Evolutionary conservation across 1,140 invertebrate species (phyloP).

Genomic region (Hycleus phaleratus): DNA sequence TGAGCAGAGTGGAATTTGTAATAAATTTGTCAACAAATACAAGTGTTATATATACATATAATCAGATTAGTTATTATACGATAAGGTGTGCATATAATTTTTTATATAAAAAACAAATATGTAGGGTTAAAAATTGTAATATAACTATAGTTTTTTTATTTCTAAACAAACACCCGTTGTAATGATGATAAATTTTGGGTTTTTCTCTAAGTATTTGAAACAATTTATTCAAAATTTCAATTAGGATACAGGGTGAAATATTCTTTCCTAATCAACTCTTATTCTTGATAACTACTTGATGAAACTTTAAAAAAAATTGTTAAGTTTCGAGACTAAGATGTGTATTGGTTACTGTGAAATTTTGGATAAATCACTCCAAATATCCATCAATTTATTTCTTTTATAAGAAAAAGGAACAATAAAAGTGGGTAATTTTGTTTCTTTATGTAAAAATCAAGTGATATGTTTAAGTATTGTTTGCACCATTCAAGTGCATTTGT

Average conservation of each 20-base stretch:
- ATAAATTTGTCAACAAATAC: constrained; percentile 11
- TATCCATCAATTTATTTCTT: no score
- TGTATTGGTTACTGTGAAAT: no score
- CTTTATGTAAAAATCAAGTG: constrained; percentile 25
- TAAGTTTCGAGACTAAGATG: no score
- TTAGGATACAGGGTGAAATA: no score
- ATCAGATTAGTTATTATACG: constrained; percentile 7
- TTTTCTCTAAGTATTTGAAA: not conserved
- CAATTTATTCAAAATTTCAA: no score
- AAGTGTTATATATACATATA: no score
- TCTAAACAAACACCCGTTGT: not conserved
- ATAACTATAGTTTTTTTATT: not conserved
- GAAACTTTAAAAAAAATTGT: no score
- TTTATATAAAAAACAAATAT: constrained; percentile 14
- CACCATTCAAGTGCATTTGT: constrained; percentile 24
- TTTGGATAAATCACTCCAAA: no score
- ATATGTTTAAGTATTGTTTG: constrained; percentile 36
- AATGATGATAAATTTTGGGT: not conserved
- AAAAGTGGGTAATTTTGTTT: constrained; percentile 7
- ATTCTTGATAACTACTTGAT: no score
- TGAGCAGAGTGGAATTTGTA: not conserved
- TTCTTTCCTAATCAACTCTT: no score
- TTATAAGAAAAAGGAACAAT: no score
- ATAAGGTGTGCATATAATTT: constrained; percentile 15
- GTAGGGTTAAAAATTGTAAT: constrained; percentile 8